Percentiles rank a stretch among this genome's conserved stretches.
phyloP scores from a whole-genome alignment of 1,140 invertebrate genomes.

The Drosophila carrolli region DNA sequence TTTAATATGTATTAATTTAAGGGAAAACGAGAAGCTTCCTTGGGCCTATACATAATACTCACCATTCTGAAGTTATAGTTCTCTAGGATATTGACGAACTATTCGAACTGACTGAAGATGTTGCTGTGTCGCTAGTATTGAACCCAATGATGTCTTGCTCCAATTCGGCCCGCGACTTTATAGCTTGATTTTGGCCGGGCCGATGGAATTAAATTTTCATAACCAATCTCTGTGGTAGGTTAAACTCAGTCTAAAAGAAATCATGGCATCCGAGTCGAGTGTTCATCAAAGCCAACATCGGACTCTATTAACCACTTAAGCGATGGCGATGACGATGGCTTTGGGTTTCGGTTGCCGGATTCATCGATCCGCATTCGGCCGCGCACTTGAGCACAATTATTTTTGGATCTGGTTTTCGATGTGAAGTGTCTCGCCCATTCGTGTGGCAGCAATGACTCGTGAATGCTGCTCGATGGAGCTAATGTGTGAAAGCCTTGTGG shows the following conservation, averaged over 20 bases:
- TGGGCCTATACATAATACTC: constrained; percentile 13
- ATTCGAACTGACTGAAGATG: constrained; percentile 53
- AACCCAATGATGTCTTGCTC: constrained; percentile 73
- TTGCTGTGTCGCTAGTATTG: constrained; percentile 72
- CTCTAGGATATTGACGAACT: constrained; percentile 34
- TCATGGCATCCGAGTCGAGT: constrained; percentile 46
- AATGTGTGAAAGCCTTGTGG: neutral
- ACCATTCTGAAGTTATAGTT: constrained; percentile 60
- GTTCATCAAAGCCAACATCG: constrained; percentile 54
- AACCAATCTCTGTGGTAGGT: constrained; percentile 24
- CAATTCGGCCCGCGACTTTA: constrained; percentile 62
- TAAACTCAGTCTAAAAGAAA: constrained; percentile 7
- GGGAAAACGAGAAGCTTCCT: neutral
- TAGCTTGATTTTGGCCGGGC: constrained; percentile 34
- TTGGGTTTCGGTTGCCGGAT: constrained; percentile 4
- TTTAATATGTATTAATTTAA: no score
- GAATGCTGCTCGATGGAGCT: constrained; percentile 6
- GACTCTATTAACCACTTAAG: constrained; percentile 70
- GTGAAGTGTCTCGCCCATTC: constrained; percentile 43
- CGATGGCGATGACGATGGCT: constrained; percentile 30
- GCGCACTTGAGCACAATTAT: constrained; percentile 62
- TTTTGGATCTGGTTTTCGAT: constrained; percentile 62
- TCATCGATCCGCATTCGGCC: constrained; percentile 26
- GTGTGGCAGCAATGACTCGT: neutral
- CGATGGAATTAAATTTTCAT: constrained; percentile 48